Evolutionary conservation across 2,797 vertebrate species (phyloP).

Genomic region (Florisuga fusca): DNA sequence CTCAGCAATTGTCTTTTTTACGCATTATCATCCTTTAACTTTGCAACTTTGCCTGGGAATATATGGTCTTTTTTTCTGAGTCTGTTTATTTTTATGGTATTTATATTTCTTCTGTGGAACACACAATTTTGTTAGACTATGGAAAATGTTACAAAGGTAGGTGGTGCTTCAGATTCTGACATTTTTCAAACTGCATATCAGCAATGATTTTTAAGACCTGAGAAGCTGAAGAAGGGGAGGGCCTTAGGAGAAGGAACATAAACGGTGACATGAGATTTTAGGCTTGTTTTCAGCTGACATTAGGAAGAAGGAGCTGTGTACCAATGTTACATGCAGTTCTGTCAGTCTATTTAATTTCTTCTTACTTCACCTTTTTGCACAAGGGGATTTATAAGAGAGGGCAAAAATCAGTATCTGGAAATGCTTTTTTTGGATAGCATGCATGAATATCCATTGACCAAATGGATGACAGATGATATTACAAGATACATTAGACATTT

Average conservation of each 20-base stretch:
- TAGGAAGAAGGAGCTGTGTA: background rate
- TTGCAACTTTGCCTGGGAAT: background rate
- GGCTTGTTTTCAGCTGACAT: background rate
- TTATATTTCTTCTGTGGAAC: background rate
- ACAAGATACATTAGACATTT: conserved; percentile 26
- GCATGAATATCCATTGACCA: conserved; percentile 37
- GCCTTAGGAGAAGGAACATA: background rate
- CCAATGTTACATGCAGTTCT: background rate
- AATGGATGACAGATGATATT: conserved; percentile 41
- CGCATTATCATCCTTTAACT: background rate
- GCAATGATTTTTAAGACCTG: background rate
- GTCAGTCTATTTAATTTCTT: background rate
- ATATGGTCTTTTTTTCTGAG: background rate
- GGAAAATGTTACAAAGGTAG: background rate
- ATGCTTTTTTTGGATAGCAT: conserved; percentile 50
- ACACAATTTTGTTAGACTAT: background rate
- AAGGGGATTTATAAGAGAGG: background rate
- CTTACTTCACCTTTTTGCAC: background rate
- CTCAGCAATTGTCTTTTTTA: background rate
- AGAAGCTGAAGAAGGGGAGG: background rate
- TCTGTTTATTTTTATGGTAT: background rate
- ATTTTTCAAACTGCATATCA: background rate
- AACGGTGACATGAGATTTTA: background rate
- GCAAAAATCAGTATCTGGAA: conserved; percentile 25
- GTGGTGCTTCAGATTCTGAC: background rate